Base-by-base conservation (phyloP, 2,888 invertebrate genomes). In the Tipula vernalis region DNA sequence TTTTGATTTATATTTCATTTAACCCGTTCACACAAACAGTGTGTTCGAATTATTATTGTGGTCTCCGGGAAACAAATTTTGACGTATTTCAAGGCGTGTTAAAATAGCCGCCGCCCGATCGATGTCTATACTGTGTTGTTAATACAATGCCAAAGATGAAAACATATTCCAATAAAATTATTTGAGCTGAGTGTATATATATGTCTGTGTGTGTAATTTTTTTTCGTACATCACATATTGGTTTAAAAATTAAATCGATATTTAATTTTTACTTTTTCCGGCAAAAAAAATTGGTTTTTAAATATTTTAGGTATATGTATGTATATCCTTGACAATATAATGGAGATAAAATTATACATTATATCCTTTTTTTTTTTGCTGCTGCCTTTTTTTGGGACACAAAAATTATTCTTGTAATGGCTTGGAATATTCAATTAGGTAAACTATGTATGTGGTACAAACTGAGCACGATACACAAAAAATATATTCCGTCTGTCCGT, bases 201-300 rank as follows among this genome's bases (percentile, higher is more conserved):
- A 3, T 39, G 39, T 39, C 2, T 39, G 39, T 39, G 39, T 39
- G 39, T 39, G 2, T 28, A 39, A 39, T 39, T 39, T 6, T 39
- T 39, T 39, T 39, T 39, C 15, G 18, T 57, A 71, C 71, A 71
- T 71, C 71, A 71, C 10, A 18, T 71, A 71, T 71, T 71, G 71
- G 71, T 71, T 71, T 71, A 71, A 71, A 71, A 71, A 71, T 71
- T 71, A 71, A 71, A 71, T 71, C 71, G 71, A 71, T 71, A 71
- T 71, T 71, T 28, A 71, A 71, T 71, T 71, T 71, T 71, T 71
- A 71, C 28, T 71, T 71, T 71, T 71, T 71, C 71, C 71, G 28
- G 28, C 71, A 71, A 18, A 71, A 47, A n/a, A 28, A 71, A 71
- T 71, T 57, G 15, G 8, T 28, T 51, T 71, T 71, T 28, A 71